A percentile compares a stretch with the other conserved stretches of the same genome.
Evolutionary conservation across 2,113 vertebrate species (phyloP).

Genomic region (Sardina pilchardus): DNA sequence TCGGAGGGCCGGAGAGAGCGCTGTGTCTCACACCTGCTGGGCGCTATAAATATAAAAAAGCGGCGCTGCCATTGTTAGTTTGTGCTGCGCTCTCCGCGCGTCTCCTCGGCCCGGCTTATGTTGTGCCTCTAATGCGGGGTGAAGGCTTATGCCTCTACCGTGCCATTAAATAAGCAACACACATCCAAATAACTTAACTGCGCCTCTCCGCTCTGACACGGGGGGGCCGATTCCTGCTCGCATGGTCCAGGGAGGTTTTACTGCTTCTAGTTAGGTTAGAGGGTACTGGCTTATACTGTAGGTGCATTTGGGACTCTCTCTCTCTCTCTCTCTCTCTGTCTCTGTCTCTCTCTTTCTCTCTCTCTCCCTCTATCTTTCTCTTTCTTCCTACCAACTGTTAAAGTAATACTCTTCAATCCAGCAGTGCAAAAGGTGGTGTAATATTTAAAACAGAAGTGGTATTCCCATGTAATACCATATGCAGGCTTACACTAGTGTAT

Average conservation of each 20-base stretch:
- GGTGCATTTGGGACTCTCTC: neutral
- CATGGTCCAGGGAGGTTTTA: neutral
- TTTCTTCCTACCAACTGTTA: neutral
- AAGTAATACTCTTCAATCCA: neutral
- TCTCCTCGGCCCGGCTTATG: slow-evolving; percentile 49
- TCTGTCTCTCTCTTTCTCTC: neutral
- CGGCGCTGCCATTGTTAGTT: slow-evolving; percentile 78
- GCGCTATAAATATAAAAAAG: slow-evolving; percentile 87
- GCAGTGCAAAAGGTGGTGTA: neutral
- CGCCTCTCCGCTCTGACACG: slow-evolving; percentile 37
- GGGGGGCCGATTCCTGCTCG: neutral
- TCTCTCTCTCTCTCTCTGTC: neutral
- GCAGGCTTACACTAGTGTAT: neutral
- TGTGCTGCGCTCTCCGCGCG: slow-evolving; percentile 66
- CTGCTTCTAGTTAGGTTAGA: neutral
- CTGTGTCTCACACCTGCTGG: slow-evolving; percentile 87
- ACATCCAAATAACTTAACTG: slow-evolving; percentile 64
- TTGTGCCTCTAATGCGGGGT: slow-evolving; percentile 58
- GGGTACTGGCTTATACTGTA: neutral
- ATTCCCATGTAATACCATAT: neutral
- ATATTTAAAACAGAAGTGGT: neutral
- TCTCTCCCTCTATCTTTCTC: neutral
- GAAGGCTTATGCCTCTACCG: slow-evolving; percentile 63
- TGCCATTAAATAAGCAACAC: slow-evolving; percentile 59
- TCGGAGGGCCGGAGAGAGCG: slow-evolving; percentile 84